Evolutionary conservation across 2,888 invertebrate genomes (phyloP).

Genomic region (Acanthosoma haemorrhoidale): DNA sequence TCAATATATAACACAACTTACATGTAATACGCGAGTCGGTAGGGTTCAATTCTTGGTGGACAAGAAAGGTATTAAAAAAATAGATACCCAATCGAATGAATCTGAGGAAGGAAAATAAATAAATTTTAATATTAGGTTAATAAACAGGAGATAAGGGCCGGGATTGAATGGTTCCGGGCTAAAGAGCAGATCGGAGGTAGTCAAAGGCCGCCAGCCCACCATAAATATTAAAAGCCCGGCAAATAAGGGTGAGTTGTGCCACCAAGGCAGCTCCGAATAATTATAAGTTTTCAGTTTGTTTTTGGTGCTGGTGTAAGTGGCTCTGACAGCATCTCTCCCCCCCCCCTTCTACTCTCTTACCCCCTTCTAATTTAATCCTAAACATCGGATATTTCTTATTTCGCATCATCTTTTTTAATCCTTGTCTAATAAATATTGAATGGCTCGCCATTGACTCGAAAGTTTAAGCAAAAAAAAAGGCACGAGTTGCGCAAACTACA

Average conservation of each 20-base stretch:
- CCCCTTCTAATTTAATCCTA: slow-evolving; percentile 3
- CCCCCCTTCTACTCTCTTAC: background rate
- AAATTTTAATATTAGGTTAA: slow-evolving; percentile 3
- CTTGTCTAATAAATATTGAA: too few relatives aligned
- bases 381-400: background rate
- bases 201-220: background rate
- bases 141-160: background rate
- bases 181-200: slow-evolving; percentile 9
- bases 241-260: background rate
- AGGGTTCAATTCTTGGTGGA: too few relatives aligned
- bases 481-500: too few relatives aligned
- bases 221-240: slow-evolving; percentile 9
- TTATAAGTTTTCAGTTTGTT: slow-evolving; percentile 23
- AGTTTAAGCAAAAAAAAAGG: too few relatives aligned
- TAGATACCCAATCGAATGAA: too few relatives aligned
- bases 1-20: too few relatives aligned
- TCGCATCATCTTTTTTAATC: too few relatives aligned
- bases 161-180: background rate
- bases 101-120: background rate
- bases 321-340: slow-evolving; percentile 11
- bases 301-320: slow-evolving; percentile 15
- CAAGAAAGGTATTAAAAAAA: too few relatives aligned
- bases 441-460: too few relatives aligned
- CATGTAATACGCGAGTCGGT: too few relatives aligned
- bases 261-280: slow-evolving; percentile 6